Evolutionary conservation across 2,113 vertebrate genomes (phyloP).

Genomic region (Cisticola juncidis): DNA sequence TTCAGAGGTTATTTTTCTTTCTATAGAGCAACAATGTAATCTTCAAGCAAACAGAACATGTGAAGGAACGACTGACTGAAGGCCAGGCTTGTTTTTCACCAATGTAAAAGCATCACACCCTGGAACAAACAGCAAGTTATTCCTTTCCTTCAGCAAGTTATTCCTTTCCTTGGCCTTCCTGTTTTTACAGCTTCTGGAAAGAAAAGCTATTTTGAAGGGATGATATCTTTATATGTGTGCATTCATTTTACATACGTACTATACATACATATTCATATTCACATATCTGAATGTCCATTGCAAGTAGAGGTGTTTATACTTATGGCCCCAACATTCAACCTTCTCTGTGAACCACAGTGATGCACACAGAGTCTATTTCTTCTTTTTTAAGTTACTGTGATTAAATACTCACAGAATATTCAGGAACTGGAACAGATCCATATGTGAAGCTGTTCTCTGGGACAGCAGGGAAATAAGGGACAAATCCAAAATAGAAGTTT

Average conservation of each 20-base stretch:
- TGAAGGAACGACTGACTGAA: not conserved
- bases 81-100: constrained; percentile 2
- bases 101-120: not conserved
- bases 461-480: not conserved
- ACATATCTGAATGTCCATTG: not conserved
- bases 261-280: not conserved
- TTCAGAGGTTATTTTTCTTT: not conserved
- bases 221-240: not conserved
- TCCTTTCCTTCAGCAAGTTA: not conserved
- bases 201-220: not conserved
- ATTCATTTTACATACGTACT: not conserved
- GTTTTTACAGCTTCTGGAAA: constrained; percentile 36
- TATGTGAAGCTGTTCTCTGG: not conserved
- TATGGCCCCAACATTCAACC: not conserved
- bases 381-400: not conserved
- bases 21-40: constrained; percentile 37
- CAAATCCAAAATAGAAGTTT: not conserved
- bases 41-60: not conserved
- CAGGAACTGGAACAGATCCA: not conserved
- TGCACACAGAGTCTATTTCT: not conserved
- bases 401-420: not conserved
- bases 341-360: not conserved
- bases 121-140: not conserved
- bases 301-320: not conserved
- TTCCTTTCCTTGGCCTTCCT: not conserved